Evolutionary conservation across 2,797 vertebrate species (phyloP), one percentile per base, ranked within the genome.

Genomic region (Notolabrus celidotus): DNA sequence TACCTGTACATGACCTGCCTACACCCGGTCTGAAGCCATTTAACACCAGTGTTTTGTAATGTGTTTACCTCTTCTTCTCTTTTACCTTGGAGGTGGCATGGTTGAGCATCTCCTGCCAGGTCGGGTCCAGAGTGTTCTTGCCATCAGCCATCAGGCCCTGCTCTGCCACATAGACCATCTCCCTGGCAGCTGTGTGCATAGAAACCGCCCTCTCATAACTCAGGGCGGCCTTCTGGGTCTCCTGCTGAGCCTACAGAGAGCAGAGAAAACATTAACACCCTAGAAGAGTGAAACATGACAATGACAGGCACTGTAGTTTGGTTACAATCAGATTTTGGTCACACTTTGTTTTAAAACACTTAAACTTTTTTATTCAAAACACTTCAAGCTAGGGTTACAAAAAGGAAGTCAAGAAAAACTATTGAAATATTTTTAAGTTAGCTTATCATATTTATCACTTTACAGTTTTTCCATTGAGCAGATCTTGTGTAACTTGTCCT

Each of bases 61-160:
- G 29, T 4, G 10, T 38, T 7, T 11, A 4, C 8, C 17, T 47
- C 9, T 5, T 54, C 10, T 55, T 14, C 11, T 9, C 55, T 33
- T 16, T 69, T 83, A 96, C 97, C 93, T 98, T 98, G 63, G 95
- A 79, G 1, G 97, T 98, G 4, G 97, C 97, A 0, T 98, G 97
- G 85, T 98, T 98, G 70, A 98, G 95, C 96, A 98, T 97, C 92
- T 98, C 97, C 87, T 98, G 97, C 97, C 97, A 98, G 0, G 97
- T 98, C 50, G 97, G 97, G 77, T 99, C 97, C 82, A 98, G 88
- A 0, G 96, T 95, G 93, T 98, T 98, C 74, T 94, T 95, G 16
- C 92, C 92, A 63, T 96, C 96, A 0, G 96, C 96, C 88, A 97
- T 94, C 67, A 98, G 94, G 0, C 97, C 97, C 84, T 98, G 97